phyloP scores from a whole-genome alignment of 2,113 vertebrate species.

The Tachysurus vachellii region DNA sequence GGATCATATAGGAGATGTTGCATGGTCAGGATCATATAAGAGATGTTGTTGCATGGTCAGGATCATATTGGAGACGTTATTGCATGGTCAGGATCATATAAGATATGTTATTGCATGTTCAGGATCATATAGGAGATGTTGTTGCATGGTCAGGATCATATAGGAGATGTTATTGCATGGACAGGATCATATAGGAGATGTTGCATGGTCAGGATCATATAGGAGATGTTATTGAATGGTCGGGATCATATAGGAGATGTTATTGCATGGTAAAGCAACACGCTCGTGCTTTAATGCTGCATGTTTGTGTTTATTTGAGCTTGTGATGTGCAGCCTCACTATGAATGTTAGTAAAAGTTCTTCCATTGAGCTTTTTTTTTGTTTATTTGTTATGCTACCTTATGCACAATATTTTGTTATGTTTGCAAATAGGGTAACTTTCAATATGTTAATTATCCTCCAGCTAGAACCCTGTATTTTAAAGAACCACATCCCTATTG shows the following conservation, averaged over 20 bases:
- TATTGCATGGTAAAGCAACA: background rate
- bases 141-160: too few species aligned
- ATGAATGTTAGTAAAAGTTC: constrained; percentile 17
- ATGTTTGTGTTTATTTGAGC: background rate
- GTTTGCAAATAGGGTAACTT: background rate
- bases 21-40: too few species aligned
- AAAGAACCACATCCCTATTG: background rate
- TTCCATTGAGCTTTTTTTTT: background rate
- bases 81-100: too few species aligned
- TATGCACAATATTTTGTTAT: background rate
- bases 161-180: too few species aligned
- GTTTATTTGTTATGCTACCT: background rate
- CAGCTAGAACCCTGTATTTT: background rate
- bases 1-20: too few species aligned
- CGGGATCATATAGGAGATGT: background rate
- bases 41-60: too few species aligned
- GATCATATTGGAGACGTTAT: too few species aligned
- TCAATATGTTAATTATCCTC: background rate
- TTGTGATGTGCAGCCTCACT: background rate
- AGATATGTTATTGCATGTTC: too few species aligned
- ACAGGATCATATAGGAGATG: background rate
- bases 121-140: too few species aligned
- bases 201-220: background rate
- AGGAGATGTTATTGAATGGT: too few species aligned
- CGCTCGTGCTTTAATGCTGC: background rate